Conservation (phyloP, 2,113 vertebrate genomes). For the Menura novaehollandiae region DNA sequence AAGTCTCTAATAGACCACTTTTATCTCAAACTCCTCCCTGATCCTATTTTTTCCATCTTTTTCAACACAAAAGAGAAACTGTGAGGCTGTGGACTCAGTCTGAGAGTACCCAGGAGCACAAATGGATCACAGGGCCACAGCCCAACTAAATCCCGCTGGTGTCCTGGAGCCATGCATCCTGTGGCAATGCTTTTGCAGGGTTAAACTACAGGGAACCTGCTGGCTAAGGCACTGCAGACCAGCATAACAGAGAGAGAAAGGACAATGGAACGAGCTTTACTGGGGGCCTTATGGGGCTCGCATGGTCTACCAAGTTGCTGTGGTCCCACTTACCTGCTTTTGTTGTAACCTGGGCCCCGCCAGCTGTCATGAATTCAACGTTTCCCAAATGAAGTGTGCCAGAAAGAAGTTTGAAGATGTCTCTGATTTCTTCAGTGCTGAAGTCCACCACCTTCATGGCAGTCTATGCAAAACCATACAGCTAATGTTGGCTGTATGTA, state of each 20-base stretch:
- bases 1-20: neutral
- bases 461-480: constrained; percentile 68
- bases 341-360: constrained; percentile 86
- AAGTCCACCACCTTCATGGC: constrained; percentile 89
- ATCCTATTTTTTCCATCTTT: neutral
- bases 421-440: constrained; percentile 85
- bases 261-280: neutral
- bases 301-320: neutral
- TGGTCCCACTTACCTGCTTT: constrained; percentile 76
- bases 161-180: neutral
- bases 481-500: neutral
- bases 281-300: neutral
- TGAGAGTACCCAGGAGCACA: neutral
- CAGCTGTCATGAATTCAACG: constrained; percentile 90
- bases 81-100: neutral
- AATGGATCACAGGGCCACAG: neutral
- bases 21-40: neutral
- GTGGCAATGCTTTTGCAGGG: neutral
- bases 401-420: constrained; percentile 88
- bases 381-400: constrained; percentile 89
- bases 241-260: neutral
- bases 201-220: neutral
- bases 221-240: neutral
- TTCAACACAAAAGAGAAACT: neutral
- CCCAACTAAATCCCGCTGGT: neutral